Base-by-base conservation (phyloP, 2,797 vertebrate genomes). In the Manis javanica region DNA sequence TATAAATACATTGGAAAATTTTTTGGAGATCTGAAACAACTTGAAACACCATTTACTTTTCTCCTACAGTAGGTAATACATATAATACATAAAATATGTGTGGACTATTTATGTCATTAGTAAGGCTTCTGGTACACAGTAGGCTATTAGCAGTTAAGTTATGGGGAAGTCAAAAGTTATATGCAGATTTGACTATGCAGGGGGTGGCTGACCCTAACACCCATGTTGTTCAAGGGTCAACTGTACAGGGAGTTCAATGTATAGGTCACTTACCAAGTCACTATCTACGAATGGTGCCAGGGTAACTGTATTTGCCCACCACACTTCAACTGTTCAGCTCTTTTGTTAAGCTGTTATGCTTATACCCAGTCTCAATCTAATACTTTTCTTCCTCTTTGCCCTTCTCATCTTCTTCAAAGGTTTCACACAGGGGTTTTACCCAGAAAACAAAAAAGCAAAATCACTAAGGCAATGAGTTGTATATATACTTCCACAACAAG, bases 321-420 rank as follows among this genome's bases (percentile, higher is more conserved):
- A 81, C 46, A 79, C 14, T 5, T 19, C 42, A 84, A 7, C 24
- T 81, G n/a, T 79, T 93, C 72, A 96, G 9, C 18, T 85, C 78
- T 46, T 87, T 61, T 79, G 72, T 74, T 91, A 64, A 72, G 53
- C 34, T 51, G 14, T 66, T 84, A 63, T 51, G 11, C 53, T 68
- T 53, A 66, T 39, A 46, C n/a, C 78, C 55, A 59, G 15, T 81
- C 34, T 71, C 71, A 75, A 64, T 75, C 61, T 72, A 74, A 88
- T 91, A 24, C 18, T 87, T 83, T 78, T 42, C n/a, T 74, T 84
- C 39, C 42, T 81, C 66, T 93, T 90, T 89, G 29, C 61, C n/a
- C 46, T 84, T 89, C 51, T 94, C 24, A 61, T 18, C 13, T 34
- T 87, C 23, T n/a, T 68, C 29, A 31, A 95, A 82, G 46, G 87